These are phyloP conservation scores for Thunnus thynnus DNA, from an alignment of 2,113 vertebrate species.

Conservation along the genomic window DNA sequence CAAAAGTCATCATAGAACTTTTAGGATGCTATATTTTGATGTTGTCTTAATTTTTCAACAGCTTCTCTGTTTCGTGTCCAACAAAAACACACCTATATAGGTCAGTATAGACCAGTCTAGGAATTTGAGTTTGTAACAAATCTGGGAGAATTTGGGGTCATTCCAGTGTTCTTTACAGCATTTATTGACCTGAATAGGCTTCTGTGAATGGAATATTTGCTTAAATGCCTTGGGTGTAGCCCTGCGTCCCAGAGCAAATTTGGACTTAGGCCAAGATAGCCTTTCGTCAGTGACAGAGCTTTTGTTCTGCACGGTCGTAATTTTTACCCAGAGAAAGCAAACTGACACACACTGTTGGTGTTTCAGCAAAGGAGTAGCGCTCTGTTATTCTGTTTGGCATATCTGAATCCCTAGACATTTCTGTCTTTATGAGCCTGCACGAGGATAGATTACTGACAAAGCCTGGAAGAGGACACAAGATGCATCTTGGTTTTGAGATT, in stretches of 20 bases:
- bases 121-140: constrained; percentile 62
- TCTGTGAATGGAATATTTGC: constrained; percentile 73
- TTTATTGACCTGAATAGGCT: constrained; percentile 63
- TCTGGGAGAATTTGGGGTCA: constrained; percentile 53
- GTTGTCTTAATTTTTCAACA: constrained; percentile 35
- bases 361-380: constrained; percentile 9
- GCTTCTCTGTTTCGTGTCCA: constrained; percentile 36
- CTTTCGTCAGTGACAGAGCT: constrained; percentile 42
- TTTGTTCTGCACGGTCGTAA: constrained; percentile 52
- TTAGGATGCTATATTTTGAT: constrained; percentile 36
- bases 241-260: constrained; percentile 55
- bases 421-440: background rate
- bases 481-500: background rate
- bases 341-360: constrained; percentile 13
- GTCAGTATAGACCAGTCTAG: constrained; percentile 59
- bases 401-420: background rate
- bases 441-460: background rate
- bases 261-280: constrained; percentile 43
- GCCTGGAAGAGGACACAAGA: background rate
- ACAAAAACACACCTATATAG: constrained; percentile 66
- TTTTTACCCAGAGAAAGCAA: constrained; percentile 14
- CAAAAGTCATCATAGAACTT: constrained; percentile 17
- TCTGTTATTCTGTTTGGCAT: constrained; percentile 19
- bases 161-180: constrained; percentile 34
- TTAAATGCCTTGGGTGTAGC: constrained; percentile 57